A percentile compares a stretch with the other conserved stretches of the same genome.
Evolutionary conservation across 1,140 invertebrate genomes (phyloP).

Genomic region (Prorops nasuta): DNA sequence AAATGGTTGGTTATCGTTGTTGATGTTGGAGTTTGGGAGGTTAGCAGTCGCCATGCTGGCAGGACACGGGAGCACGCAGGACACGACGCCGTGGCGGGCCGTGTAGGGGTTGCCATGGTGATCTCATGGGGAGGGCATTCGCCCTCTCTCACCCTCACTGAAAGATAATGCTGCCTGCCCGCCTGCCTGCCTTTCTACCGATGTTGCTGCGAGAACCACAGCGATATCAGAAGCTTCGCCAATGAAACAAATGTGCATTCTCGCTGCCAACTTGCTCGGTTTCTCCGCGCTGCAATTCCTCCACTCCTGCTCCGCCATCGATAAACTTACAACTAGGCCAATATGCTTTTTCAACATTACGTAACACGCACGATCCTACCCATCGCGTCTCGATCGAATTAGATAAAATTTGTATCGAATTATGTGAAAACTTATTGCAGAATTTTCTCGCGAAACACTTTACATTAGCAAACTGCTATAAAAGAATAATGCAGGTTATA

Average conservation of each 20-base stretch:
- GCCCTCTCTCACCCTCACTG: constrained; percentile 49
- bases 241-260: constrained; percentile 48
- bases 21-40: constrained; percentile 37
- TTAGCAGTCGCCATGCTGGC: constrained; percentile 49
- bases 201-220: constrained; percentile 38
- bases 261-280: too few species aligned
- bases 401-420: too few species aligned
- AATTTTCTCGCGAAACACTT: too few species aligned
- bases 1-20: constrained; percentile 32
- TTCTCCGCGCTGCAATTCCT: too few species aligned
- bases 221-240: constrained; percentile 45
- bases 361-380: too few species aligned
- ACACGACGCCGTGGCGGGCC: constrained; percentile 44
- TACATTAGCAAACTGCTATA: too few species aligned
- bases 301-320: too few species aligned
- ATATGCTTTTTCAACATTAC: too few species aligned
- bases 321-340: too few species aligned
- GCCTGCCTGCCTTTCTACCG: constrained; percentile 44
- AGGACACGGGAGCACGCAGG: constrained; percentile 44
- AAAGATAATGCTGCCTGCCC: constrained; percentile 47
- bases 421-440: too few species aligned
- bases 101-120: constrained; percentile 53
- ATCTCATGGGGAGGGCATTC: constrained; percentile 49
- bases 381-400: too few species aligned
- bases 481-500: too few species aligned